These are phyloP conservation scores for Centruroides sculpturatus DNA, from an alignment of 1,140 invertebrate genomes.

Conservation along the genomic window DNA sequence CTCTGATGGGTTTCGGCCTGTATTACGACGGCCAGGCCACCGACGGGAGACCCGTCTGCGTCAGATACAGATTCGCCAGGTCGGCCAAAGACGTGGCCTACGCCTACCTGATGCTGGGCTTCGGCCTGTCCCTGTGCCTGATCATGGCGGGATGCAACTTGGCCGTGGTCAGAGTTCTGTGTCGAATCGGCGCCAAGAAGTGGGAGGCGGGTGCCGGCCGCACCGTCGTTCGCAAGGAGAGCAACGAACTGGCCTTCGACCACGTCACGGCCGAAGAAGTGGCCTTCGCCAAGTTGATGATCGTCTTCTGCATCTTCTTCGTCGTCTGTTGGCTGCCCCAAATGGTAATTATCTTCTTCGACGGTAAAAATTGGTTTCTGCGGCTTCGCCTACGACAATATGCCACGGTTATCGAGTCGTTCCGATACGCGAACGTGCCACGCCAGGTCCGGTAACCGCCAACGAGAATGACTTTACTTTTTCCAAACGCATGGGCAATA, in stretches of 20 bases:
- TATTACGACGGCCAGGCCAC: conserved; percentile 39
- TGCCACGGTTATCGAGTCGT: no score
- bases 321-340: conserved; percentile 74
- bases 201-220: conserved; percentile 32
- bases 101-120: conserved; percentile 57
- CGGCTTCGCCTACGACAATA: no score
- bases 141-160: conserved; percentile 66
- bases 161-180: conserved; percentile 57
- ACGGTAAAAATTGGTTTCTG: no score
- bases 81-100: conserved; percentile 49
- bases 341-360: conserved; percentile 42
- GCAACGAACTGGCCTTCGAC: conserved; percentile 8
- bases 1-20: conserved; percentile 59
- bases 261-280: conserved; percentile 46
- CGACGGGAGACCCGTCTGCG: conserved; percentile 30
- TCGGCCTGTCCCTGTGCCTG: conserved; percentile 52
- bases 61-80: conserved; percentile 52
- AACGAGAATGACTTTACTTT: no score
- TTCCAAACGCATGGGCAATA: no score
- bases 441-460: no score
- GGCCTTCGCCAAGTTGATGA: conserved; percentile 68
- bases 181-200: conserved; percentile 26
- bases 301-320: conserved; percentile 60
- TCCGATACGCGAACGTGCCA: no score
- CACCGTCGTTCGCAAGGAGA: conserved; percentile 6